Conservation (phyloP, 2,113 vertebrate genomes). For the Mustelus asterias region DNA sequence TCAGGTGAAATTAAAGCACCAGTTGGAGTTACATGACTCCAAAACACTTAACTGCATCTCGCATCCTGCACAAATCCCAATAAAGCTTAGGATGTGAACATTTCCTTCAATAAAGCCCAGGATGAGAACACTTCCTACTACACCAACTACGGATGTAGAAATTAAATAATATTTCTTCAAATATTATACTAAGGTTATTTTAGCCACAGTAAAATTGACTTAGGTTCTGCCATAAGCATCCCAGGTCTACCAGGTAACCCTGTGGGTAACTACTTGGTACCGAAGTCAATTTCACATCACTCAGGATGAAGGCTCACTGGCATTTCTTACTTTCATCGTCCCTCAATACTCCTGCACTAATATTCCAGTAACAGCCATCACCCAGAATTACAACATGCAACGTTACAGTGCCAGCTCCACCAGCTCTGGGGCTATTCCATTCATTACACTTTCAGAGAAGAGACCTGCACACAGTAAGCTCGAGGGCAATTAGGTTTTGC, state of each 20-base stretch:
- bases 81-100: neutral
- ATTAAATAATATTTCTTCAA: neutral
- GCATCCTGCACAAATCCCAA: neutral
- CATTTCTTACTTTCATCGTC: neutral
- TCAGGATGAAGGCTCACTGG: neutral
- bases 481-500: neutral
- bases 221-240: neutral
- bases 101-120: no score
- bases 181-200: neutral
- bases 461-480: neutral
- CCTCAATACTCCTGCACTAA: neutral
- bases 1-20: neutral
- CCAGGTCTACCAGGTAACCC: neutral
- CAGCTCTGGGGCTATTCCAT: neutral
- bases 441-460: neutral
- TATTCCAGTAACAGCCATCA: neutral
- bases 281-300: neutral
- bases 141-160: neutral
- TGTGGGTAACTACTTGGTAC: neutral
- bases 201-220: neutral
- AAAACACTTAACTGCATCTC: neutral
- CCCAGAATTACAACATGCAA: neutral
- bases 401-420: neutral
- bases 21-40: neutral
- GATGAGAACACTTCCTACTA: no score